Base-by-base conservation (phyloP, 2,797 vertebrate species). In the Melopsittacus undulatus region DNA sequence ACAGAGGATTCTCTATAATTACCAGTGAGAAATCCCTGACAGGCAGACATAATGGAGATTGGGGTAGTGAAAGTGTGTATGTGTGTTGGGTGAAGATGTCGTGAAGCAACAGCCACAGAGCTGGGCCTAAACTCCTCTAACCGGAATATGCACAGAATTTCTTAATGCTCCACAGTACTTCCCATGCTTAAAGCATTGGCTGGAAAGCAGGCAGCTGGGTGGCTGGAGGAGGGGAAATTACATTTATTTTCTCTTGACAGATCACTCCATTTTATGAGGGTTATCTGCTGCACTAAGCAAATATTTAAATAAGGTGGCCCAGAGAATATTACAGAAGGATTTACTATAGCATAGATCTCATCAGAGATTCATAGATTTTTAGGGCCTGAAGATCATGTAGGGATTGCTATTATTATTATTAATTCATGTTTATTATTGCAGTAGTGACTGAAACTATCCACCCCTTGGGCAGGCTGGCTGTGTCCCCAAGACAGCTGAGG, bases 221-320 rank as follows among this genome's bases (percentile, higher is more conserved):
- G 81, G 68, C 52, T 90, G 72, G 45, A 92, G 63, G 86, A 92
- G 78, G 67, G 86, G 51, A 89, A 91, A 87, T 93, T 38, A 56
- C 88, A 74, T 96, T 91, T 90, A 67, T 94, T 95, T 96, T 62
- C 22, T 91, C 54, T 72, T 94, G 91, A 89, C 91, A 94, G 80
- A 94, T 94, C 59, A 24, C 74, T 94, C 80, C 52, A 61, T 95
- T 96, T 91, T 92, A 84, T 1, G 0, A 72, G 68, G 52, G 70
- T 90, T 94, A 88, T 94, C 74, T 96, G 94, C 85, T 92, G 83
- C 80, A 87, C 93, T 94, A 94, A 94, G 92, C 92, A 96, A 96
- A 97, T 95, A 96, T 96, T 95, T 94, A 95, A 96, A 95, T 95
- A 94, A 92, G 77, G 74, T 87, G 48, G 83, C 61, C 78, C 29